These are phyloP conservation scores for Amphimedon queenslandica DNA, from an alignment of 37 sponge, comb jelly and placozoan species.

Conservation along the genomic window DNA sequence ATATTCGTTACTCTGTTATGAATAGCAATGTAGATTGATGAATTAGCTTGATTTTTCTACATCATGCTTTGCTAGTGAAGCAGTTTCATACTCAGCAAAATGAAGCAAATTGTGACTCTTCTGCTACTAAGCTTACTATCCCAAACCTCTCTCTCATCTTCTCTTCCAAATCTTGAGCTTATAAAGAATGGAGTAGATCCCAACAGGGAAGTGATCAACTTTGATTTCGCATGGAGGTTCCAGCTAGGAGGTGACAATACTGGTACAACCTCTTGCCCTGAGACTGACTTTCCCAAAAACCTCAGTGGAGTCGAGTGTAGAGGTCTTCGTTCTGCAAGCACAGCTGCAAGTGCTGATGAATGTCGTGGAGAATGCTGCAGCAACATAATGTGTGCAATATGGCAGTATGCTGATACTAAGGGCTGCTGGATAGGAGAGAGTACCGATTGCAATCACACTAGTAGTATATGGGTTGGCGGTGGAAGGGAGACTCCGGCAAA, in stretches of 20 bases:
- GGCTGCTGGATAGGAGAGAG: slow-evolving; percentile 51
- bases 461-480: slow-evolving; percentile 30
- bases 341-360: slow-evolving; percentile 21
- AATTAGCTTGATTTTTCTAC: too few relatives aligned
- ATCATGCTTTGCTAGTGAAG: too few relatives aligned
- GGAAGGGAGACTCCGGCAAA: slow-evolving; percentile 10
- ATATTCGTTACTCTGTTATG: too few relatives aligned
- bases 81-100: too few relatives aligned
- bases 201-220: slow-evolving; percentile 39
- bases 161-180: too few relatives aligned
- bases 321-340: slow-evolving; percentile 7
- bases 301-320: slow-evolving; percentile 25
- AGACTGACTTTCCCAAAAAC: slow-evolving; percentile 35
- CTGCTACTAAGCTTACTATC: too few relatives aligned
- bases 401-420: slow-evolving; percentile 30
- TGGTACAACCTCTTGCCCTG: too few relatives aligned
- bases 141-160: too few relatives aligned
- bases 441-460: slow-evolving; percentile 30
- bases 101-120: too few relatives aligned
- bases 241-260: too few relatives aligned
- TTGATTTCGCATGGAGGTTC: slow-evolving; percentile 60
- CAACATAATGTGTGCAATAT: slow-evolving; percentile 33
- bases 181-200: too few relatives aligned
- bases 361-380: slow-evolving; percentile 38
- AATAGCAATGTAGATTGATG: too few relatives aligned